Evolutionary conservation across 2,888 invertebrate species (phyloP), one percentile per base, ranked within the genome.

Genomic region (Sycophila texana): DNA sequence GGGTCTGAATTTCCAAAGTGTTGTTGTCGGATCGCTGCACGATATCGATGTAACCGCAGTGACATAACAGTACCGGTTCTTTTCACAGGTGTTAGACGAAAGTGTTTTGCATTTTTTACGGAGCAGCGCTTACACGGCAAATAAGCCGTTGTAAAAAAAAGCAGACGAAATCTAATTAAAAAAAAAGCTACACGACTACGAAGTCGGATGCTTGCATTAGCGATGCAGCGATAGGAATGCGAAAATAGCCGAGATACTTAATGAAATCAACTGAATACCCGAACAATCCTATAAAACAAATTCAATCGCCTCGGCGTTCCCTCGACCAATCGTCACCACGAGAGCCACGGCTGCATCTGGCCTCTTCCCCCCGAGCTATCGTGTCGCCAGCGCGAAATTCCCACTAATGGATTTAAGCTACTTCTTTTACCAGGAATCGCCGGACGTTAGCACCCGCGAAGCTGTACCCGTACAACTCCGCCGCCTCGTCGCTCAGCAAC

Each of bases 231-330:
- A 13, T 1, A 26, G 39, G 5, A 4, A 14, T 12, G 20, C 13
- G 47, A 55, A 39, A 57, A 10, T 7, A 30, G 18, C n/a, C n/a
- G 4, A 18, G 7, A n/a, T 22, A 20, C 55, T 16, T 71, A 58
- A 57, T n/a, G 47, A 47, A 71, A 71, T 71, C 70, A 71, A 71
- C n/a, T 7, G 22, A 58, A 58, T 47, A 58, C 58, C 16, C n/a
- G 13, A 39, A 22, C 70, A 71, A 71, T 71, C 70, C 70, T 71
- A 71, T 71, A 57, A 71, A 71, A 71, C 60, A 73, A 73, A 61
- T 73, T 73, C 61, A 61, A 61, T 73, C 61, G 20, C 16, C 49
- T 30, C 39, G 39, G 39, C 39, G 7, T 2, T 10, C 39, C 39
- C 10, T 39, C 39, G 39, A 39, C 39, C 39, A 39, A 39, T 39